Evolutionary conservation across 2,888 invertebrate species (phyloP), one percentile per base, ranked within the genome.

Genomic region (Drosophila rubida): DNA sequence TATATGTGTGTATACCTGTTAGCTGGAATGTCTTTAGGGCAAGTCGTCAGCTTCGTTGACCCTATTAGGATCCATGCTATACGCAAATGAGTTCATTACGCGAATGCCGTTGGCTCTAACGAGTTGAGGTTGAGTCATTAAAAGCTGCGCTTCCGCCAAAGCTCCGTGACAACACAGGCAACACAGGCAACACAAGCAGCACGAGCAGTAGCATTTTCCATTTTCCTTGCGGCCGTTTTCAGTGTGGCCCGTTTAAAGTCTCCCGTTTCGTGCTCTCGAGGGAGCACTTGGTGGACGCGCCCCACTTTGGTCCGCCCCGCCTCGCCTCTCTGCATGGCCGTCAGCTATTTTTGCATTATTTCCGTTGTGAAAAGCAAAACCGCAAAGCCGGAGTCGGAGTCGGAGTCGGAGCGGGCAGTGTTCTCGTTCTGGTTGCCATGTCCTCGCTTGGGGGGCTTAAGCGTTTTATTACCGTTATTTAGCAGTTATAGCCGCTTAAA

Each of bases 401-500:
- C n/a, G n/a, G 32, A 5, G 19, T 2, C 19, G 45, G 16, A 23
- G 27, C 14, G 9, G 23, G 51, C n/a, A 37, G 39, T 69, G 64
- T 75, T 55, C 46, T 69, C 57, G 50, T 74, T 51, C 39, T 65
- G 65, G 41, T 65, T 54, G 57, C 48, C 65, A 39, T 76, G 80
- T 80, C 74, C 82, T 53, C 50, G 85, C 80, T 87, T 71, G 58
- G 67, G 79, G 83, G 67, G 84, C 84, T 83, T 88, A 88, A 88
- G 89, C 89, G 89, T 83, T 88, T 88, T 88, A 89, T 80, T 87
- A 81, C 82, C 80, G 77, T 87, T 89, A 89, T 89, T 88, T 89
- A 88, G 89, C 88, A 89, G 89, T 89, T 88, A 89, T 85, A 88
- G 85, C 78, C 86, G 81, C 85, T 88, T 89, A 88, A 87, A 88